These are phyloP conservation scores for Pogona vitticeps DNA, from an alignment of 2,113 vertebrate species.

Conservation along the genomic window DNA sequence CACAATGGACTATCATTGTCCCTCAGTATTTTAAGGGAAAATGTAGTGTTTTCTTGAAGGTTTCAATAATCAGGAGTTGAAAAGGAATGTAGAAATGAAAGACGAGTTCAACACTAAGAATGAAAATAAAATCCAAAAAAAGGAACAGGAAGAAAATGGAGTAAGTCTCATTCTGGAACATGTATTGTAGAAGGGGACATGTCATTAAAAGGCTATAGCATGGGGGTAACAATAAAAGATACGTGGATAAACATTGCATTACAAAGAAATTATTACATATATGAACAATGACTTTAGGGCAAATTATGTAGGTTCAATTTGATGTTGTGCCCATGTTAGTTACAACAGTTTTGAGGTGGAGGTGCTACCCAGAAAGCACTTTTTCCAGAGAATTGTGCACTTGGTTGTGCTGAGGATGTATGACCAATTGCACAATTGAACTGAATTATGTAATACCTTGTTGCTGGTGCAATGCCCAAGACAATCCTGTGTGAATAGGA, in stretches of 20 bases:
- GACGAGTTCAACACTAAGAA: not conserved
- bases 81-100: not conserved
- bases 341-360: too few species aligned
- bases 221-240: not conserved
- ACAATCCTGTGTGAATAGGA: too few species aligned
- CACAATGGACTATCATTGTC: not conserved
- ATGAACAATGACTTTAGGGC: too few species aligned
- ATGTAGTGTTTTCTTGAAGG: not conserved
- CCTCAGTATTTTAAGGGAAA: not conserved
- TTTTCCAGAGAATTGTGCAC: too few species aligned
- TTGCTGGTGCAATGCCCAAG: too few species aligned
- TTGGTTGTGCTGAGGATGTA: too few species aligned
- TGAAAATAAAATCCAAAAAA: not conserved
- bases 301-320: too few species aligned
- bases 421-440: too few species aligned
- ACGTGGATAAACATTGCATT: not conserved
- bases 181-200: not conserved
- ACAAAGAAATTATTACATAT: not conserved
- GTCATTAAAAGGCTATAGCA: not conserved
- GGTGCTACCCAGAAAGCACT: too few species aligned
- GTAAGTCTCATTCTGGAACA: not conserved
- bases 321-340: too few species aligned
- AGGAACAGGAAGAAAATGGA: not conserved
- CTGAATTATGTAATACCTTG: too few species aligned
- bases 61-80: not conserved